These are phyloP conservation scores for Dynastes hyllus DNA, from an alignment of 2,888 invertebrate species.

Conservation along the genomic window DNA sequence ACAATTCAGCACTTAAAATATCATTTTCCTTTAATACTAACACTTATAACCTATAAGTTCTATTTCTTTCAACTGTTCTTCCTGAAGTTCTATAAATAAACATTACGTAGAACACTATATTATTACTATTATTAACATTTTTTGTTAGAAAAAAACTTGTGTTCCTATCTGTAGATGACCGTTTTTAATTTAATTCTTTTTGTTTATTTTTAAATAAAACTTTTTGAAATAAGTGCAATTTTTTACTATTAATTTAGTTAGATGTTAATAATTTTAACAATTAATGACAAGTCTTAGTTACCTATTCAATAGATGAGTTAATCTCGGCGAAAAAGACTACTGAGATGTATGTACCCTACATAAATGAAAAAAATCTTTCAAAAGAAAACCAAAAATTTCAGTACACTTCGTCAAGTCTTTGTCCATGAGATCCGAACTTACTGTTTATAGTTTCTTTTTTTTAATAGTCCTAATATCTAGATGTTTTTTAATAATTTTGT, in stretches of 20 bases:
- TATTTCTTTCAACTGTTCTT: too few relatives aligned
- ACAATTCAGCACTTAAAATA: too few relatives aligned
- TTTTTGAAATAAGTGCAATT: constrained; percentile 4
- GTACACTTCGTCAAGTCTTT: neutral
- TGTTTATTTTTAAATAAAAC: neutral
- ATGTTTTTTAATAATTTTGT: neutral
- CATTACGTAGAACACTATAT: too few relatives aligned
- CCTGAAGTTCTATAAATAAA: too few relatives aligned
- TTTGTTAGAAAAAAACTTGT: neutral
- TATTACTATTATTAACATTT: too few relatives aligned
- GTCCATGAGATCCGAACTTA: neutral
- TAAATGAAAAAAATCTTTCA: neutral
- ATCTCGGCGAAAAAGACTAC: neutral
- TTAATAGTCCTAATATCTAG: neutral
- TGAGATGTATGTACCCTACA: neutral
- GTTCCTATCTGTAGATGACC: constrained; percentile 14
- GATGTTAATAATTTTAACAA: neutral
- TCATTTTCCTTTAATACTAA: too few relatives aligned
- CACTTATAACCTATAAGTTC: too few relatives aligned
- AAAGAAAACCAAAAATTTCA: neutral
- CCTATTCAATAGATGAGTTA: neutral
- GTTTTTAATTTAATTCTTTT: neutral
- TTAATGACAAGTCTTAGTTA: constrained; percentile 13
- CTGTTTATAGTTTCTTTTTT: neutral
- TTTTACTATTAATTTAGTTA: neutral